A percentile compares a stretch with the other conserved stretches of the same genome.
Conservation (phyloP, 2,113 vertebrate genomes). For the Sterrhoptilus dennistouni region DNA sequence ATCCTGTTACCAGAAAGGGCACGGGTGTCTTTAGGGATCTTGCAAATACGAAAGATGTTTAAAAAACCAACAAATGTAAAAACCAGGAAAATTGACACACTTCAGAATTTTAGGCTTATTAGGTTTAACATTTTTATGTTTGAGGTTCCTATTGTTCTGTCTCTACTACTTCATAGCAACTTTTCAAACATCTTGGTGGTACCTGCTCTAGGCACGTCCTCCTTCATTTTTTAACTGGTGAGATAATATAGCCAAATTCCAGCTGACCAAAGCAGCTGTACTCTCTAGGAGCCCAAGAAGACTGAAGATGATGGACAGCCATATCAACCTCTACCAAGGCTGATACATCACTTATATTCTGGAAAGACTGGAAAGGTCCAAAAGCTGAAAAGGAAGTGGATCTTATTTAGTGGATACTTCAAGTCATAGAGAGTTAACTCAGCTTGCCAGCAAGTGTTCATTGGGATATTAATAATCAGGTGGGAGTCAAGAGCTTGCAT, state of each 20-base stretch:
- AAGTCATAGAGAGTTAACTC: neutral
- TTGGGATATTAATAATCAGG: neutral
- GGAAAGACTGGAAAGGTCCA: neutral
- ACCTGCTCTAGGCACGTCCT: fast-evolving
- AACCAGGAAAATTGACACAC: neutral
- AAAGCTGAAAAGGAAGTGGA: neutral
- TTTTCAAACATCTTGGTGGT: neutral
- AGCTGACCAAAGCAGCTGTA: neutral
- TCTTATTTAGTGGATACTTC: neutral
- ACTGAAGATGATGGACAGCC: neutral
- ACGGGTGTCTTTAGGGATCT: neutral
- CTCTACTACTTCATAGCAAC: neutral
- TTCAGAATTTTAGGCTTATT: neutral
- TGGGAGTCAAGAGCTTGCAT: neutral
- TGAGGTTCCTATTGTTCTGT: neutral
- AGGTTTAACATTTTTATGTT: neutral
- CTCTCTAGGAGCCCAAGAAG: neutral
- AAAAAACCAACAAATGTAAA: neutral
- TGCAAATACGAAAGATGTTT: neutral
- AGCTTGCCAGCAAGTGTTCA: neutral
- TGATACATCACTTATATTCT: neutral
- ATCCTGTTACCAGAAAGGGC: constrained; percentile 6
- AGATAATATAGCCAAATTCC: neutral
- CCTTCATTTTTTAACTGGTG: neutral
- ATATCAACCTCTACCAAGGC: neutral